Evolutionary conservation across 1,140 invertebrate species (phyloP), one percentile per base, ranked within the genome.

Genomic region (Orius insidiosus): DNA sequence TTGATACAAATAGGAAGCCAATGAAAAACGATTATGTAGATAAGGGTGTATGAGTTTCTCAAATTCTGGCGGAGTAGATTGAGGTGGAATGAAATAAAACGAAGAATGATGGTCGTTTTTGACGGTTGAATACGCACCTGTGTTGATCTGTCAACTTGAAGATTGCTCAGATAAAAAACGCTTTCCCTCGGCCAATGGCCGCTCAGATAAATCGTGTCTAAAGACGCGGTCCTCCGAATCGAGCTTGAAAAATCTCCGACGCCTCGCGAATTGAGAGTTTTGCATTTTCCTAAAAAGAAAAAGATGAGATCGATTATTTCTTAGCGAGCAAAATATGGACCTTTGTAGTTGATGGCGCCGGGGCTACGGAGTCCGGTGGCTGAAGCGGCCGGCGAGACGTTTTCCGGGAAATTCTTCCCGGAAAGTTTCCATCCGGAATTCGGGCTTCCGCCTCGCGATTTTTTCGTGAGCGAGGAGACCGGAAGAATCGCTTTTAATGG

Each of bases 111-210:
- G n/a, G n/a, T n/a, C n/a, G n/a, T n/a, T n/a, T n/a, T n/a, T n/a
- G n/a, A n/a, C n/a, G n/a, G n/a, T n/a, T n/a, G n/a, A n/a, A n/a
- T n/a, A 24, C 36, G 37, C 46, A 80, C 78, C 71, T 82, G 78
- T 54, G 78, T 83, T 39, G 78, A 72, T 66, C 81, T 82, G 60
- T 84, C 76, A 33, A 83, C 69, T 62, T 79, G 70, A 48, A 81
- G 63, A 48, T 70, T 65, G n/a, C n/a, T n/a, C n/a, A n/a, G n/a
- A n/a, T n/a, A n/a, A n/a, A n/a, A n/a, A 48, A 75, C 73, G 51
- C 68, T 69, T 55, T 81, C 78, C 53, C 75, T 69, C 39, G 78
- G 76, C 76, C 76, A 82, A 54, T 80, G 77, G 54, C 76, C 78
- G 58, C 76, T 75, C 45, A 82, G 66, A 60, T 82, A 80, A 51